Percentiles rank a stretch among this genome's conserved stretches.
Conservation (phyloP, 2,797 vertebrate species). For the Sebastolobus altivelis region DNA sequence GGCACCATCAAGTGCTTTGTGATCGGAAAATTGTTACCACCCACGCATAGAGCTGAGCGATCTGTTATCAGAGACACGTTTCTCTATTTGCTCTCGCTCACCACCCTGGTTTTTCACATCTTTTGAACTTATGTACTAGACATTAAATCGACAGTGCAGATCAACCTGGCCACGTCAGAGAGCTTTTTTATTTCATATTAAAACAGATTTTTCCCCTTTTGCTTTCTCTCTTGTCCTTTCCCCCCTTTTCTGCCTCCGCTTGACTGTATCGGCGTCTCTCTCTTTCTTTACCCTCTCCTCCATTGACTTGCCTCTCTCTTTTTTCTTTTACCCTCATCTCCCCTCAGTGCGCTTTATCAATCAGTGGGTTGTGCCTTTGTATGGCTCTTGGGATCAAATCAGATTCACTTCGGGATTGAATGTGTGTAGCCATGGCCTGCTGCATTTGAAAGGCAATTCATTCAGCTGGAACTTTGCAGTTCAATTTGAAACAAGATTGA, state of each 20-base stretch:
- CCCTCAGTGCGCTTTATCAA: slow-evolving; percentile 74
- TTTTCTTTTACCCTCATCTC: slow-evolving; percentile 67
- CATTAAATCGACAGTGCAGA: slow-evolving; percentile 56
- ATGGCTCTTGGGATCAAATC: slow-evolving; percentile 81
- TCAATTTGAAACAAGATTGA: slow-evolving; percentile 82
- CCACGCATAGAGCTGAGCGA: slow-evolving; percentile 23
- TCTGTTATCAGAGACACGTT: slow-evolving; percentile 40
- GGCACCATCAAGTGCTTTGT: slow-evolving; percentile 34
- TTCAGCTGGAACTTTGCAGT: slow-evolving; percentile 78
- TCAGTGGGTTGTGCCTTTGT: slow-evolving; percentile 78
- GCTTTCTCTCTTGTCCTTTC: slow-evolving; percentile 20
- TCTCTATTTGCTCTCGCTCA: slow-evolving; percentile 36
- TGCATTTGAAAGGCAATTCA: slow-evolving; percentile 84
- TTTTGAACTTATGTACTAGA: slow-evolving; percentile 44
- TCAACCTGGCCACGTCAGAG: slow-evolving; percentile 48
- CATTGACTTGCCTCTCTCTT: slow-evolving; percentile 57
- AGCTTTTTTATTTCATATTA: slow-evolving; percentile 63
- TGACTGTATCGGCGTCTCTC: slow-evolving; percentile 35
- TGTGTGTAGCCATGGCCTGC: slow-evolving; percentile 77
- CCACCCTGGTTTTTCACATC: slow-evolving; percentile 12
- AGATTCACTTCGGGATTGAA: slow-evolving; percentile 81
- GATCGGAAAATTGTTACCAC: slow-evolving; percentile 49
- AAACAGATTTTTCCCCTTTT: slow-evolving; percentile 51
- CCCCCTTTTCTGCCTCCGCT: slow-evolving; percentile 16
- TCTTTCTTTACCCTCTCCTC: slow-evolving; percentile 60